phyloP scores from a whole-genome alignment of 2,797 vertebrate species.

The Mastacembelus armatus region DNA sequence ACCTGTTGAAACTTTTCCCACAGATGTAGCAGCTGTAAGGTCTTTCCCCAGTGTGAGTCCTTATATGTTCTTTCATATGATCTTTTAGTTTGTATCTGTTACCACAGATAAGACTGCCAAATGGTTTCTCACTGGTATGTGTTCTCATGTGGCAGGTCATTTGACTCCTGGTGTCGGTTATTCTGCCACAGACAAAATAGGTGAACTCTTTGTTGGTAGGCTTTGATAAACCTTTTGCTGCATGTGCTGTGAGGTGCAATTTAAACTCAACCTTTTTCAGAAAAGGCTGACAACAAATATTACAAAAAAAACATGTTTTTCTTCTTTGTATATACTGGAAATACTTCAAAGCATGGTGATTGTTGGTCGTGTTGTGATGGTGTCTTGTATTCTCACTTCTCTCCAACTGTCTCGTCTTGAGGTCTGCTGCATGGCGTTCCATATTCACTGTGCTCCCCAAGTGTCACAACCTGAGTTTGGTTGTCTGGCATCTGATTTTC shows the following conservation, averaged over 20 bases:
- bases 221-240: neutral
- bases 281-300: constrained; percentile 19
- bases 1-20: constrained; percentile 37
- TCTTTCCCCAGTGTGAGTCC: constrained; percentile 45
- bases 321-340: neutral
- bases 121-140: constrained; percentile 8
- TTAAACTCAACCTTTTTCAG: neutral
- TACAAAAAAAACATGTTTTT: constrained; percentile 7
- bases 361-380: neutral
- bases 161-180: neutral
- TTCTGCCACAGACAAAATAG: constrained; percentile 9
- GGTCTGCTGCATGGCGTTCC: neutral
- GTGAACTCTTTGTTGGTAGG: neutral
- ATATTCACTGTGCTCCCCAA: neutral
- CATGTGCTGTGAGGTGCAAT: constrained; percentile 3
- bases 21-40: constrained; percentile 40
- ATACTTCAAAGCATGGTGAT: neutral
- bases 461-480: neutral
- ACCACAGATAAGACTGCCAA: constrained; percentile 6
- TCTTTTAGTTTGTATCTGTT: constrained; percentile 31
- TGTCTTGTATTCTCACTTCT: neutral
- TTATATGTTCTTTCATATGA: constrained; percentile 20
- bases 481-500: neutral
- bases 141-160: constrained; percentile 27
- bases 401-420: neutral